Evolutionary conservation across 2,797 vertebrate genomes (phyloP), one percentile per base, ranked within the genome.

Genomic region (Enteromius anoplus): DNA sequence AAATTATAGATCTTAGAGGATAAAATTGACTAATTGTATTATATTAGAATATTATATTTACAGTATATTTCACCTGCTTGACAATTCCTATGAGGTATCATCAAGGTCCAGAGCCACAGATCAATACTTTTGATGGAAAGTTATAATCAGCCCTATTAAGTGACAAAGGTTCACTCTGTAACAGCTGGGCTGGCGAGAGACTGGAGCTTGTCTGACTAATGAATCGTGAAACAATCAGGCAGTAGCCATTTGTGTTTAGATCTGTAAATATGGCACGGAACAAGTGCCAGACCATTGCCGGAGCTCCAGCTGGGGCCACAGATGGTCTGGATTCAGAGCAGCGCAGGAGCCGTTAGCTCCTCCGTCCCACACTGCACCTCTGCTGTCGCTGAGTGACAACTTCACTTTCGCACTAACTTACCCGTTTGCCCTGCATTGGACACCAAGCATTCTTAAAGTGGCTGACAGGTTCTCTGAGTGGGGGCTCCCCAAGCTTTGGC

Each of bases 221-320:
- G 98, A 99, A 99, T 99, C 97, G 98, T 99, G 98, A 99, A 99
- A 99, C 97, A 99, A 98, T 99, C 97, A 97, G 97, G 97, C 98
- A 97, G 96, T 97, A 96, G 97, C 97, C 97, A 97, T 99, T 99
- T 99, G 97, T 99, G 97, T 99, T 99, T 97, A 98, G 98, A 99
- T 99, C 97, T 98, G 98, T 99, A 99, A 99, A 99, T 99, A 99
- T 99, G 98, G 97, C 96, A 96, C 96, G 96, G 97, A 97, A 97
- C 97, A 98, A 98, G 97, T 98, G 97, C 97, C 98, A 99, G 97
- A 98, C 97, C 97, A 98, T 97, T 94, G 96, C 96, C 95, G 96
- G 96, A 95, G 93, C 97, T 97, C 98, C 98, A 99, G 98, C 98
- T 99, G 98, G 97, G 97, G 96, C 95, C 97, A 96, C 98, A 99